Conservation (phyloP, 2,888 invertebrate genomes). For the Caenorhabditis becei region DNA sequence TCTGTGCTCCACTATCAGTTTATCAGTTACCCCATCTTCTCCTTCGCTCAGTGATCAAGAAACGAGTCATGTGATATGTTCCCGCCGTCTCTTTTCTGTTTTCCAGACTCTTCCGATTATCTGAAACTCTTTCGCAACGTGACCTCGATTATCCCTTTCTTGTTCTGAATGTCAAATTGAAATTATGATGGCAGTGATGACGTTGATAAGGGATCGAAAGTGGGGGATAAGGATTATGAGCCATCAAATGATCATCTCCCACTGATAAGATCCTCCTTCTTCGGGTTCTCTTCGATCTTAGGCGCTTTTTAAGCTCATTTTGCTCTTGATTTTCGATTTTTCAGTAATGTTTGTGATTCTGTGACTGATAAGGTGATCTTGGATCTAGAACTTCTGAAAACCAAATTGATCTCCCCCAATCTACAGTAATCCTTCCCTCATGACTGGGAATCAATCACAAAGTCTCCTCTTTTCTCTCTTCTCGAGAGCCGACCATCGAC, state of each 20-base stretch:
- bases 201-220: background rate
- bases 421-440: background rate
- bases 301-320: background rate
- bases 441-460: background rate
- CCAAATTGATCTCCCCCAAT: background rate
- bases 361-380: too few species aligned
- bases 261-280: slow-evolving; percentile 7
- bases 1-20: slow-evolving; percentile 13
- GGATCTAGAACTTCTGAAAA: background rate
- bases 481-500: background rate
- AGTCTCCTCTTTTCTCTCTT: background rate
- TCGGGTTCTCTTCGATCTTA: background rate
- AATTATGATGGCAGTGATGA: slow-evolving; percentile 5
- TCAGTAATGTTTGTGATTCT: too few species aligned
- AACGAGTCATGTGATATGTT: background rate
- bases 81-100: background rate
- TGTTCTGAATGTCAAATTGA: background rate
- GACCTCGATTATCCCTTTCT: background rate
- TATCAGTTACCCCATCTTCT: background rate
- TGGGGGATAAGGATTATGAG: background rate
- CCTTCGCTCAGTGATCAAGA: slow-evolving; percentile 1
- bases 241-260: slow-evolving; percentile 6
- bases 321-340: background rate
- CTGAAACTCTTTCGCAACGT: background rate
- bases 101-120: background rate